Percentiles rank a stretch among this genome's conserved stretches.
Conservation (phyloP, 2,797 vertebrate species). For the Cossypha polioptera region DNA sequence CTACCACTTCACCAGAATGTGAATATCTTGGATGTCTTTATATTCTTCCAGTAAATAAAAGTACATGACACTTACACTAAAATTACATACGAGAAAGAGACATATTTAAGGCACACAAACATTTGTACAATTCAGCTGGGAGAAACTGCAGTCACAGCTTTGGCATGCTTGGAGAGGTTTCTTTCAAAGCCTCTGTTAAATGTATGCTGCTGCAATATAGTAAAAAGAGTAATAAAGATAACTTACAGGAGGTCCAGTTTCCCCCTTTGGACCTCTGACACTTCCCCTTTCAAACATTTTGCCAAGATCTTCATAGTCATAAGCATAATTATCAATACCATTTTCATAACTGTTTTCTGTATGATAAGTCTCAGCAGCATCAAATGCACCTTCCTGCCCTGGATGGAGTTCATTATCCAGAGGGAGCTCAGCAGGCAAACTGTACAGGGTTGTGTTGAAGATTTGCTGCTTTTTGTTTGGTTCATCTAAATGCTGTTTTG, state of each 20-base stretch:
- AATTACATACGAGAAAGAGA: not conserved
- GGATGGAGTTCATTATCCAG: conserved; percentile 73
- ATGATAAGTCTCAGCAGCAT: conserved; percentile 52
- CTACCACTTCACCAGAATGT: conserved; percentile 6
- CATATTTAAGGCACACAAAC: not conserved
- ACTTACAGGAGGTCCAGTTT: conserved; percentile 93
- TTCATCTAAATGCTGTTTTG: conserved; percentile 53
- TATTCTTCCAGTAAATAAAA: not conserved
- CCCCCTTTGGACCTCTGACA: conserved; percentile 90
- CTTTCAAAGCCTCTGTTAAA: conserved; percentile 32
- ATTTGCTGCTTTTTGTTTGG: conserved; percentile 69
- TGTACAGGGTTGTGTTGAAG: conserved; percentile 80
- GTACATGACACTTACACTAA: not conserved
- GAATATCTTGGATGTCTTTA: not conserved
- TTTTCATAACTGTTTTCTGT: conserved; percentile 78
- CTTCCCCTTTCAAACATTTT: conserved; percentile 85
- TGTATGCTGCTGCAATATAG: not conserved
- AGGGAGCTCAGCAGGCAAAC: conserved; percentile 43
- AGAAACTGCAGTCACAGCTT: not conserved
- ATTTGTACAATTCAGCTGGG: not conserved
- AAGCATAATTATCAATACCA: conserved; percentile 83
- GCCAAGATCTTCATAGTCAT: conserved; percentile 87
- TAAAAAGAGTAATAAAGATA: conserved; percentile 40
- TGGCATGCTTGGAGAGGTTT: not conserved
- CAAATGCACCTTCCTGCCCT: conserved; percentile 72